Conservation (phyloP, 53 echinoderm and acorn worm genomes). For the Henricia sp. region DNA sequence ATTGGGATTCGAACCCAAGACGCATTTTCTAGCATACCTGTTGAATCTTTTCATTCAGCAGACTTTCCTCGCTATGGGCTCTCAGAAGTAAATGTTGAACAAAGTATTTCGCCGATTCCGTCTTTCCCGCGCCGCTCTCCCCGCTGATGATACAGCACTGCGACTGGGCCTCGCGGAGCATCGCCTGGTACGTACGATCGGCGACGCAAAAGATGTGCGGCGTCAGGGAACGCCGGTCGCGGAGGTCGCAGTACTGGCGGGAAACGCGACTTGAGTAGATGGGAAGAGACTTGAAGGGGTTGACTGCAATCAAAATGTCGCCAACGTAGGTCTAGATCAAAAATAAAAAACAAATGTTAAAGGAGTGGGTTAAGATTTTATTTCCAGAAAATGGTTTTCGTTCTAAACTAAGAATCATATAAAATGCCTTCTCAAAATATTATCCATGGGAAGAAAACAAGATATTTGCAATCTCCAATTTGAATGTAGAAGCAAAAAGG, state of each 20-base stretch:
- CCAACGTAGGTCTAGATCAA: conserved; percentile 90
- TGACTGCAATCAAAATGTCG: conserved; percentile 91
- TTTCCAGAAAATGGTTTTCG: no score
- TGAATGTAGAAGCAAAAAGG: no score
- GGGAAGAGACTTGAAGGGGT: conserved; percentile 92
- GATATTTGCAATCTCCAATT: no score
- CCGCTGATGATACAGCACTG: conserved; percentile 99
- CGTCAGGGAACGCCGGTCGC: conserved; percentile 61
- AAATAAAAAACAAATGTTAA: background rate
- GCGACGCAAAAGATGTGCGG: conserved; percentile 94
- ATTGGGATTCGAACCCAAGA: no score
- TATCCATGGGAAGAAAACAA: no score
- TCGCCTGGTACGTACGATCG: conserved; percentile 82
- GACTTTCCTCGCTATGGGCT: conserved; percentile 83
- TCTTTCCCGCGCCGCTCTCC: conserved; percentile 97
- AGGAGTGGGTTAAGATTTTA: no score
- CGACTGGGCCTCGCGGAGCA: conserved; percentile 71
- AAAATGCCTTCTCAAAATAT: no score
- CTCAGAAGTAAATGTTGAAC: conserved; percentile 83
- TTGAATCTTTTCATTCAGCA: conserved; percentile 93
- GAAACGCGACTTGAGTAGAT: conserved; percentile 83
- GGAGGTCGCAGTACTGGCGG: conserved; percentile 67
- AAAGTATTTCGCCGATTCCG: conserved; percentile 91
- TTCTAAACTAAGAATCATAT: no score
- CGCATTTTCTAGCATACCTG: conserved; percentile 69